Base-by-base conservation (phyloP, 2,113 vertebrate genomes). In the Sebastes fasciatus region DNA sequence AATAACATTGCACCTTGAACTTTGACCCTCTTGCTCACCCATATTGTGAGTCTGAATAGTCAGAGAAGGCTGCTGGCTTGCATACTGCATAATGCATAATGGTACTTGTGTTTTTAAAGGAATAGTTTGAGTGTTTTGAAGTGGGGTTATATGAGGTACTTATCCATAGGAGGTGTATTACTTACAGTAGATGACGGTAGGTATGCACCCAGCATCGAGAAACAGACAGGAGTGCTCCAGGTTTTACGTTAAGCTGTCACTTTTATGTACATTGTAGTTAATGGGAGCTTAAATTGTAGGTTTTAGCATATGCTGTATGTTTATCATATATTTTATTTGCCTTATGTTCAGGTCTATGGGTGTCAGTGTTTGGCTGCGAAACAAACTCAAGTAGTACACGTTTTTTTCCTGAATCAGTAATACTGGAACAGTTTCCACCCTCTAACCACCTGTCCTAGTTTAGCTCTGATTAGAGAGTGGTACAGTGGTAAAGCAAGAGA, bases 181-280 rank as follows among this genome's bases (percentile, higher is more conserved):
- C 34, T 34, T 34, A 34, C 34, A 34, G 34, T 34, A 34, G 34
- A 34, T 34, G 34, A 34, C 34, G 34, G 34, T 34, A 3, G 34
- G 4, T 4, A 34, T 4, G 34, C 34, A 34, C 34, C 34, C 3
- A 34, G 34, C 34, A 34, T 34, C 4, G 34, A 0, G 34, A 34
- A 34, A 34, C 34, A 34, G 34, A 34, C 34, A 34, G 34, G 34
- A 4, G 34, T n/a, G 3, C 34, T 71, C 19, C n/a, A 45, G 58
- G 4, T 63, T 55, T 65, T 17, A 42, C 23, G 12, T 66, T 46
- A 12, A 43, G 69, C 11, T 8, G 79, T 45, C 49, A 46, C 52
- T 64, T 80, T 46, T 52, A 52, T 54, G 46, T 12, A 49, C 5
- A 21, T 64, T 16, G 51, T 57, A 70, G 64, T 55, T 74, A 14